Percentiles rank a stretch among this genome's conserved stretches.
Evolutionary conservation across 2,888 invertebrate species (phyloP).

Genomic region (Papilio protenor): DNA sequence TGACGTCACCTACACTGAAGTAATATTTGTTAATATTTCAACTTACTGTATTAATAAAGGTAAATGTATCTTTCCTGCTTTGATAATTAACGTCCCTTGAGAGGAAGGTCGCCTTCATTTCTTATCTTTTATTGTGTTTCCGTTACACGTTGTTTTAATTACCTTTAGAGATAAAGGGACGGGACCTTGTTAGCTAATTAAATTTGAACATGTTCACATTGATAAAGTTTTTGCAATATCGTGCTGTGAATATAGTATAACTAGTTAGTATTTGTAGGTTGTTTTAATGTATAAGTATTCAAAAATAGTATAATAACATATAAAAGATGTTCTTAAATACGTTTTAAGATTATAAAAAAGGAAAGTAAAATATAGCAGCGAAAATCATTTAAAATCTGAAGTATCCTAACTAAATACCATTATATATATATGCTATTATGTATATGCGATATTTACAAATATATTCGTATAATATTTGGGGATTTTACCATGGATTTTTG

Average conservation of each 20-base stretch:
- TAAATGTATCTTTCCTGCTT: not conserved
- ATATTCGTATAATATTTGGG: not conserved
- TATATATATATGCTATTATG: too few species aligned
- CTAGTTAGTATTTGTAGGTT: too few species aligned
- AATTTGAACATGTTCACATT: not conserved
- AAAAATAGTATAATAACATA: too few species aligned
- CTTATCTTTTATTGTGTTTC: conserved; percentile 9
- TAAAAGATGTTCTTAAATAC: too few species aligned
- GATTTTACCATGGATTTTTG: not conserved
- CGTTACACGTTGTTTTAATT: conserved; percentile 7
- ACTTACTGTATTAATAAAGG: not conserved
- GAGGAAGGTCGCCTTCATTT: not conserved
- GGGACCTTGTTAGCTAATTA: conserved; percentile 1
- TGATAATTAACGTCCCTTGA: not conserved
- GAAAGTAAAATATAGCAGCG: not conserved
- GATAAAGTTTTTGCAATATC: not conserved
- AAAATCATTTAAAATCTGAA: not conserved
- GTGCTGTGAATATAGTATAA: not conserved
- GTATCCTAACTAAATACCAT: too few species aligned
- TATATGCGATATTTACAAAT: not conserved
- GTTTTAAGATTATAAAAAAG: too few species aligned
- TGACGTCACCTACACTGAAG: too few species aligned
- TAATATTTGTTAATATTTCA: too few species aligned
- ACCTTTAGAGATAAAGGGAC: not conserved
- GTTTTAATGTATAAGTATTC: too few species aligned